Evolutionary conservation across 30 jellyfish, hydroid and myxozoan genomes (phyloP).

Genomic region (Aurelia sp.): DNA sequence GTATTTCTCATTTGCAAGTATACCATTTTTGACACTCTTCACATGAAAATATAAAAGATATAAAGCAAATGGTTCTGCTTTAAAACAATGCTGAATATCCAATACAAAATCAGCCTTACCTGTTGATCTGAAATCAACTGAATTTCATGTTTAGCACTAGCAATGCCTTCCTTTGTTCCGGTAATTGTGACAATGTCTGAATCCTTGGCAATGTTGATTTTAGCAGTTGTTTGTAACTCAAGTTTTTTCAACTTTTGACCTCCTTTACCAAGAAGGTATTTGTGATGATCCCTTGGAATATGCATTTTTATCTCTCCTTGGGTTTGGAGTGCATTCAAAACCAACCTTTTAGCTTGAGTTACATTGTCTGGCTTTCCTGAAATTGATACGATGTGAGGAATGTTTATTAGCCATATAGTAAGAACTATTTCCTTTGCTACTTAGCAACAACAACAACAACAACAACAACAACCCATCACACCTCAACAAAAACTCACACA

Average conservation of each 20-base stretch:
- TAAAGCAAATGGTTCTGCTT: too few relatives aligned
- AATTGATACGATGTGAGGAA: background rate
- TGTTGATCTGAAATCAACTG: slow-evolving; percentile 93
- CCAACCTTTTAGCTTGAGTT: slow-evolving; percentile 83
- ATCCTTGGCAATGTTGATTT: slow-evolving; percentile 83
- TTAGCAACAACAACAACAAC: too few relatives aligned
- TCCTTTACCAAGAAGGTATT: slow-evolving; percentile 88
- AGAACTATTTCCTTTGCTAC: too few relatives aligned
- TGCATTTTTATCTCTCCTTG: slow-evolving; percentile 90
- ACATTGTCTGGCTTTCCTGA: slow-evolving; percentile 79
- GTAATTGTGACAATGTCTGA: slow-evolving; percentile 79
- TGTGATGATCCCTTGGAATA: slow-evolving; percentile 92
- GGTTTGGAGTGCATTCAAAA: slow-evolving; percentile 81
- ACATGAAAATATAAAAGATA: too few relatives aligned
- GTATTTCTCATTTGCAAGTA: too few relatives aligned
- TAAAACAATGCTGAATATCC: too few relatives aligned
- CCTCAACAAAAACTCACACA: too few relatives aligned
- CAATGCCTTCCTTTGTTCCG: slow-evolving; percentile 96
- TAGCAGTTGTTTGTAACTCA: slow-evolving; percentile 83
- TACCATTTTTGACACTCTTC: too few relatives aligned
- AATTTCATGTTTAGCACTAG: slow-evolving; percentile 90
- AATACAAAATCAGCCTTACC: slow-evolving; percentile 20
- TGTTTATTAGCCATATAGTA: background rate
- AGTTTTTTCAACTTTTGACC: slow-evolving; percentile 86
- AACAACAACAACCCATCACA: too few relatives aligned